These are phyloP conservation scores for Phyto melanocephala DNA, from an alignment of 2,888 invertebrate species.

Conservation along the genomic window DNA sequence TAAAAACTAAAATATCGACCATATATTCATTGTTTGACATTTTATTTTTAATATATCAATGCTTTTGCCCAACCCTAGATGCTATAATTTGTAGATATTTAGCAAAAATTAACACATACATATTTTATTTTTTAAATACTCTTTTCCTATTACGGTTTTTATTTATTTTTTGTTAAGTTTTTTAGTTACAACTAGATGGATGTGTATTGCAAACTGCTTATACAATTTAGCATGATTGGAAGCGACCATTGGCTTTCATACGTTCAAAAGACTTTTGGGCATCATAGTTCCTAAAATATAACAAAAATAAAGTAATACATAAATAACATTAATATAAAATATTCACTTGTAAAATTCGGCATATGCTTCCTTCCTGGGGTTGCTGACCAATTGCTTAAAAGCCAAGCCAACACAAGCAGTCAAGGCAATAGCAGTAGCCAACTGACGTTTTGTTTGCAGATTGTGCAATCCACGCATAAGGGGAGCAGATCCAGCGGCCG, in stretches of 20 bases:
- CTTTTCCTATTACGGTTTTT: no score
- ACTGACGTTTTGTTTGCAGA: conserved; percentile 81
- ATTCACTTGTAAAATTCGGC: conserved; percentile 88
- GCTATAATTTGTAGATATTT: no score
- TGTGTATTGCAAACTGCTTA: no score
- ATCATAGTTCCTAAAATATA: conserved; percentile 75
- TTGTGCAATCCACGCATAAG: conserved; percentile 85
- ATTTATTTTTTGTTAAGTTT: no score
- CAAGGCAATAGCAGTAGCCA: conserved; percentile 80
- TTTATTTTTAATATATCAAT: no score
- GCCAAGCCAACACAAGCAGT: conserved; percentile 77
- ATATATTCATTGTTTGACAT: no score
- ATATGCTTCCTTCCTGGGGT: conserved; percentile 82
- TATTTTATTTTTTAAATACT: no score
- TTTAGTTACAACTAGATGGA: no score
- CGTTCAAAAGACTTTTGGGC: conserved; percentile 78
- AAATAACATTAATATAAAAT: background rate
- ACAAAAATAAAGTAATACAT: background rate
- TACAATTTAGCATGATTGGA: conserved; percentile 77
- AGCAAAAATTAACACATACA: no score
- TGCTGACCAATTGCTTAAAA: conserved; percentile 80
- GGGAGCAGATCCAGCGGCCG: conserved; percentile 80
- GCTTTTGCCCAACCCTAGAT: no score
- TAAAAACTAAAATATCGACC: no score
- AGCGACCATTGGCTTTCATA: conserved; percentile 77